Conservation (phyloP, 2,797 vertebrate genomes). For the Coreius guichenoti region DNA sequence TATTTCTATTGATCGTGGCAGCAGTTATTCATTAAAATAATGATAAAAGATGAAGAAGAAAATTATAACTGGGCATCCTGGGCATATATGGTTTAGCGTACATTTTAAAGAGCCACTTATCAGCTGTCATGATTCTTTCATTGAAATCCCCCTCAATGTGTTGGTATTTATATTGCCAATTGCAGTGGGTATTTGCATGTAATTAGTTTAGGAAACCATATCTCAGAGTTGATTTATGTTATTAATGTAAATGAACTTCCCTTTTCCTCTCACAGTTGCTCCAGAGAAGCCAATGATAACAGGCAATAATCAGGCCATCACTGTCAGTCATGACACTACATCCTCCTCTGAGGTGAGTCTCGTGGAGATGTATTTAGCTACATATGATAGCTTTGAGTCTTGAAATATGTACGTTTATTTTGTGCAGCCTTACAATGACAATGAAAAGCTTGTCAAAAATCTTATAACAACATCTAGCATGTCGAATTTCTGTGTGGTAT, state of each 20-base stretch:
- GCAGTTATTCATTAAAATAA: conserved; percentile 9
- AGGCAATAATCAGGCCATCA: conserved; percentile 69
- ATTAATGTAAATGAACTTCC: conserved; percentile 1
- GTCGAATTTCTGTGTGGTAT: conserved; percentile 13
- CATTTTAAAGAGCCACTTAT: not conserved
- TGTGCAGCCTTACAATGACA: not conserved
- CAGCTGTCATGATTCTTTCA: not conserved
- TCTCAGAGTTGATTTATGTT: not conserved
- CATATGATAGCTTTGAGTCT: not conserved
- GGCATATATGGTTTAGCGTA: not conserved
- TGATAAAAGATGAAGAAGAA: not conserved
- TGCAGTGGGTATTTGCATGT: not conserved
- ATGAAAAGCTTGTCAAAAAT: not conserved
- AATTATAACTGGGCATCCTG: not conserved
- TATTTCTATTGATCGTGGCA: not conserved
- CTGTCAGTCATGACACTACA: conserved; percentile 49
- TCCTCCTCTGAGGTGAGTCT: conserved; percentile 64
- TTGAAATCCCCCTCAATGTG: not conserved
- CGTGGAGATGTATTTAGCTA: not conserved
- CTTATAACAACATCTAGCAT: not conserved
- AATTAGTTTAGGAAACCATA: not conserved
- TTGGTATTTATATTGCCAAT: not conserved
- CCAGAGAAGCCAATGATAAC: conserved; percentile 76
- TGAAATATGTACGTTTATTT: not conserved
- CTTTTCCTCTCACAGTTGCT: conserved; percentile 65